Base-by-base conservation (phyloP, 92 coral and sea anemone species). In the Siderastrea siderea region DNA sequence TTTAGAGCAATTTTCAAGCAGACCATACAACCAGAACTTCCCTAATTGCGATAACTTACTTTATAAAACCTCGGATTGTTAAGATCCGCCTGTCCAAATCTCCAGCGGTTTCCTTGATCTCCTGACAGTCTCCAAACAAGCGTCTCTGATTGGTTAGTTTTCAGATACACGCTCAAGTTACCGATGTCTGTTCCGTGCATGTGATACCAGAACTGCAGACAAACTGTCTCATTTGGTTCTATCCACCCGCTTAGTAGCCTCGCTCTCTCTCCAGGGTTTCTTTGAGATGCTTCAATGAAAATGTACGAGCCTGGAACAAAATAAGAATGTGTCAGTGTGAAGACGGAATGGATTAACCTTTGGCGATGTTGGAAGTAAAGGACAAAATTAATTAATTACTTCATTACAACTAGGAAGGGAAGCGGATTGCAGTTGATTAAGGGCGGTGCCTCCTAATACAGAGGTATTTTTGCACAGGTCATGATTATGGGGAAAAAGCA, bases 161-260 rank as follows among this genome's bases (percentile, higher is more conserved):
- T 76, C 6, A 79, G 10, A 17, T 83, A 60, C 19, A 92, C 85
- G 26, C 61, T 55, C 50, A 92, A 66, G 53, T 67, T 68, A 8
- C 92, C 92, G 8, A 88, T 84, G 68, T 92, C 46, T 70, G 51
- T 13, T 19, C 94, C 92, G 47, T 75, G 85, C 92, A 92, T 84
- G 84, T 83, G 92, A 71, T 83, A 92, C 94, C 94, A 92, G 68
- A 92, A 92, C 84, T 92, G 94, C 53, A 92, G 75, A 48, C 94
- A 92, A 13, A 79, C 61, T 19, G 86, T 64, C 59, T 92, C 89
- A 19, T 79, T 84, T 0, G 90, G 86, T 47, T 71, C 77, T 7
- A 87, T 55, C 81, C 79, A 71, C n/a, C 71, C 74, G 68, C 94
- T 92, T 54, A 88, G 38, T 49, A 92, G 54, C 57, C 89, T 66